Evolutionary conservation across 2,888 invertebrate genomes (phyloP).

Genomic region (Koerneria pararmatus): DNA sequence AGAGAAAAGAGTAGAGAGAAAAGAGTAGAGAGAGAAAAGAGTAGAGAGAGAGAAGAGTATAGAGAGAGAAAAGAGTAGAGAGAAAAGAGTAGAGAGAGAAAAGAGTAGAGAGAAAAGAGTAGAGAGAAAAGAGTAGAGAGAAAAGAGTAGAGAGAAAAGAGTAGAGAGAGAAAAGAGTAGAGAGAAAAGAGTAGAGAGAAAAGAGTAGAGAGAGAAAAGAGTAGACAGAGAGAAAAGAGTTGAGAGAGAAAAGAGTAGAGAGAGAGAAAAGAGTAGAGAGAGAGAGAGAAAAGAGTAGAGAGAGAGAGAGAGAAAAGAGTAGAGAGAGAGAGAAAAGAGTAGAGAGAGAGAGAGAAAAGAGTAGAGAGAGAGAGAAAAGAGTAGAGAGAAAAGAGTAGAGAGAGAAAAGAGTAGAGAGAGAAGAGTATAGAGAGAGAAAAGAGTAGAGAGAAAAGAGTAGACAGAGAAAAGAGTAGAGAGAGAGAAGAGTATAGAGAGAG

Average conservation of each 20-base stretch:
- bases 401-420: background rate
- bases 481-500: background rate
- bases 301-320: background rate
- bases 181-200: background rate
- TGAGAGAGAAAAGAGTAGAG: background rate
- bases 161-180: background rate
- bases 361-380: background rate
- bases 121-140: conserved; percentile 1
- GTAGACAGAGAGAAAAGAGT: background rate
- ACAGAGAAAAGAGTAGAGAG: background rate
- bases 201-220: background rate
- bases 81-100: background rate
- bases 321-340: conserved; percentile 7
- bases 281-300: background rate
- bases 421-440: background rate
- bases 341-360: background rate
- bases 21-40: background rate
- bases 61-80: background rate
- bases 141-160: background rate
- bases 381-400: conserved; percentile 3
- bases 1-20: background rate
- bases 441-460: background rate
- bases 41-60: background rate
- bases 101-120: background rate
- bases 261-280: background rate